Conservation (phyloP, 2,797 vertebrate genomes). For the Acestrorhynchus altus region DNA sequence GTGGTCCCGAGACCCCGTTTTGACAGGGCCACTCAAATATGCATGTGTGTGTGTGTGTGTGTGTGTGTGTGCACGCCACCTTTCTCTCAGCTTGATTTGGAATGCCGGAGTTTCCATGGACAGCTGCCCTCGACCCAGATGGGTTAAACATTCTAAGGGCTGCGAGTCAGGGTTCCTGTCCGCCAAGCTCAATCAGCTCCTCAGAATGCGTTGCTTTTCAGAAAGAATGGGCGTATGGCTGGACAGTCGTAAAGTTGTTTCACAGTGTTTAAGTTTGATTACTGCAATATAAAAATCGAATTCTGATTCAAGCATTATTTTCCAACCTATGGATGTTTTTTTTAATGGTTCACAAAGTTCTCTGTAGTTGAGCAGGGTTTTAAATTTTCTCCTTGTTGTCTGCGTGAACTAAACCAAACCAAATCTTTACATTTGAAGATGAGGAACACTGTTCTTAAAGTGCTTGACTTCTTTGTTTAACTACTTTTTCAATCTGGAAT, state of each 20-base stretch:
- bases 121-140: conserved; percentile 27
- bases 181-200: not conserved
- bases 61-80: conserved; percentile 40
- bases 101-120: conserved; percentile 27
- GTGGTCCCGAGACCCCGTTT: conserved; percentile 65
- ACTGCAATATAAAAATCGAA: no score
- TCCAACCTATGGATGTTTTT: not conserved
- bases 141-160: conserved; percentile 13
- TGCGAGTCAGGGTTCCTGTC: not conserved
- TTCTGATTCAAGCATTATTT: not conserved
- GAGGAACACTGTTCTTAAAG: no score
- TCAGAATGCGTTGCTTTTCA: not conserved
- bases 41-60: conserved; percentile 30
- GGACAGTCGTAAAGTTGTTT: not conserved
- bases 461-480: no score
- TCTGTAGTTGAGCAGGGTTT: no score
- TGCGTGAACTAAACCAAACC: no score
- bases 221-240: not conserved
- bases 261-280: not conserved
- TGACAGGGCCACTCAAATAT: conserved; percentile 52
- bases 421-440: no score
- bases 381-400: no score
- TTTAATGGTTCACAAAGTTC: no score
- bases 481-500: no score
- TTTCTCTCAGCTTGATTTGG: conserved; percentile 60